Evolutionary conservation across 2,113 vertebrate genomes (phyloP).

Genomic region (Cephalopterus ornatus): DNA sequence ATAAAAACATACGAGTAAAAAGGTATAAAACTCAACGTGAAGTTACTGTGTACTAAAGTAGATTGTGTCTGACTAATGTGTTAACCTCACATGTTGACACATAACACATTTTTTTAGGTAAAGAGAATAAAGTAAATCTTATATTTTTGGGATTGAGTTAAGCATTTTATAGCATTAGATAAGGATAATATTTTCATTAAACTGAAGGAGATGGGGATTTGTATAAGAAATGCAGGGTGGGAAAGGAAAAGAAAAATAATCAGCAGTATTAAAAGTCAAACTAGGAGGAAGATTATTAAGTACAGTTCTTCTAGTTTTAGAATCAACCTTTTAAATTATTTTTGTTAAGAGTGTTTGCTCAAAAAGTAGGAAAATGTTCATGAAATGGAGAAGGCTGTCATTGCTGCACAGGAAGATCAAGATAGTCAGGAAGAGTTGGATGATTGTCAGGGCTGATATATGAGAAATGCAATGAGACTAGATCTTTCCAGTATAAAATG

Average conservation of each 20-base stretch:
- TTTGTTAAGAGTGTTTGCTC: not conserved
- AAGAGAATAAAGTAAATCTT: not conserved
- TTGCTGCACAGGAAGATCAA: not conserved
- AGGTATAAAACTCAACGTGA: not conserved
- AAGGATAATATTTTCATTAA: conserved; percentile 26
- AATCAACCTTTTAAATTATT: not conserved
- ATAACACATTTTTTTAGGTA: not conserved
- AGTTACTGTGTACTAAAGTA: not conserved
- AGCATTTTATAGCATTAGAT: conserved; percentile 2
- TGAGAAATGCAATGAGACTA: not conserved
- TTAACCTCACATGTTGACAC: not conserved
- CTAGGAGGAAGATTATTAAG: not conserved
- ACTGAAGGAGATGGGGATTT: not conserved
- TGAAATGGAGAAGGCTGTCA: not conserved
- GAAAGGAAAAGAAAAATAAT: conserved; percentile 19
- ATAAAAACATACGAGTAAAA: not conserved
- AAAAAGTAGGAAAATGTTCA: not conserved
- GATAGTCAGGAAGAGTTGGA: not conserved
- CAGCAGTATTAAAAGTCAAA: not conserved
- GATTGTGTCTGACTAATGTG: not conserved
- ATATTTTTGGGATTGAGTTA: not conserved
- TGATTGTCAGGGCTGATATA: not conserved
- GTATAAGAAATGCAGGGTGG: not conserved
- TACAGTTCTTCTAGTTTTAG: not conserved
- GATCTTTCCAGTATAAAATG: not conserved